Base-by-base conservation (phyloP, 2,797 vertebrate species). In the Spinus olivaceus region DNA sequence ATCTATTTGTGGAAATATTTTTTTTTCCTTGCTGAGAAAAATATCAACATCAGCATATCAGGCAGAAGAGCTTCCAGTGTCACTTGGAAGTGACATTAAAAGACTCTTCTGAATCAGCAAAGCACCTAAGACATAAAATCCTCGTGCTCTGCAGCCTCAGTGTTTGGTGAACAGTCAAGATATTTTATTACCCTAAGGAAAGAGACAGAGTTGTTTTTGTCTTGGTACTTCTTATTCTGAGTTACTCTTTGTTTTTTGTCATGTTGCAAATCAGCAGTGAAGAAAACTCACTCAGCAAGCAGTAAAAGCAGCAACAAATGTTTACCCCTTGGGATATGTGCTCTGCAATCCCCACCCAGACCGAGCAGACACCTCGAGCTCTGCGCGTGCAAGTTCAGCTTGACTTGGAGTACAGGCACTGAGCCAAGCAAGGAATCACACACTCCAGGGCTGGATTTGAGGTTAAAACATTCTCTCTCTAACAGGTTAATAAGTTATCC, bases 291-390 rank as follows among this genome's bases (percentile, higher is more conserved):
- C 79, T 95, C 94, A 96, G 86, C 94, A 79, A 51, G 91, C 84
- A 83, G 91, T 59, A 88, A 91, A 94, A 92, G 78, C 89, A 94
- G 94, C 89, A 95, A 92, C 92, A 96, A 93, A 86, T 94, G 91
- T 96, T 96, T 96, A 93, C 89, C 89, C 96, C 91, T 91, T 97
- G 95, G 92, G 94, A 91, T 91, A 94, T 92, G 79, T 95, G 69
- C 91, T 94, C 86, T 87, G 76, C 65, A 92, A 66, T 95, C 92
- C 91, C 86, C 93, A 95, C 86, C 93, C 93, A 94, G 67, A 89
- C 51, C 7, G 32, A 89, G 86, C 50, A 94, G 94, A 86, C 73
- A 79, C 91, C 86, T 93, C 59, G 51, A 95, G 93, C 32, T 82
- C 79, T 95, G 30, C 27, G 25, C 3, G 13, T 64, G 85, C 67